A percentile compares a stretch with the other conserved stretches of the same genome.
Conservation (phyloP, 2,888 invertebrate genomes). For the Desoria tigrina region DNA sequence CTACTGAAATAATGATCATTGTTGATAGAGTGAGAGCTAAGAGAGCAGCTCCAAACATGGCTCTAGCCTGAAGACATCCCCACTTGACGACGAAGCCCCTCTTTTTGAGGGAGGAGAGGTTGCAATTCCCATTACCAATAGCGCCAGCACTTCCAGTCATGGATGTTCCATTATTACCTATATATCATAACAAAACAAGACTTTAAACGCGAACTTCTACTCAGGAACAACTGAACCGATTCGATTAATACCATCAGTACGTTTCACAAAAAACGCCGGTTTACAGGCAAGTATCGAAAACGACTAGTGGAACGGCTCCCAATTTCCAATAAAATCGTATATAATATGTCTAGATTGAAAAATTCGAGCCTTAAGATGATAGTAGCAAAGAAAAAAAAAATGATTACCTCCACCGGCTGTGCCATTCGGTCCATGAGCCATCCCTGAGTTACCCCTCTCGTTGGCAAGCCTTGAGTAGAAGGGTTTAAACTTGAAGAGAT, state of each 20-base stretch:
- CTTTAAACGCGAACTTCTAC: too few relatives aligned
- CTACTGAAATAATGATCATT: slow-evolving; percentile 54
- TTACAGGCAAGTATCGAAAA: too few relatives aligned
- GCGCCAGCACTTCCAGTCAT: slow-evolving; percentile 42
- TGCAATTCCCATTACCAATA: slow-evolving; percentile 48
- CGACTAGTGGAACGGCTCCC: too few relatives aligned
- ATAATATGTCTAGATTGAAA: too few relatives aligned
- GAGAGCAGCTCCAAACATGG: slow-evolving; percentile 54
- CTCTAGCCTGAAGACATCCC: slow-evolving; percentile 54
- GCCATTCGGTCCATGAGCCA: slow-evolving; percentile 43
- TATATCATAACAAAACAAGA: too few relatives aligned
- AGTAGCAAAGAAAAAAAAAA: too few relatives aligned
- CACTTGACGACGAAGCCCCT: slow-evolving; percentile 53
- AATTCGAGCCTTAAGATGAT: too few relatives aligned
- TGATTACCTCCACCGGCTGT: slow-evolving; percentile 34
- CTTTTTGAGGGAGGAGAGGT: slow-evolving; percentile 52
- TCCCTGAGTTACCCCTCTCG: slow-evolving; percentile 45
- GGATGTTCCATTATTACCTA: slow-evolving; percentile 11
- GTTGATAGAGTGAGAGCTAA: slow-evolving; percentile 53
- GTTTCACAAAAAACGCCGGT: too few relatives aligned
- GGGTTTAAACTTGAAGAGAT: slow-evolving; percentile 53
- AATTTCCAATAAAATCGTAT: too few relatives aligned
- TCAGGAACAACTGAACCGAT: too few relatives aligned
- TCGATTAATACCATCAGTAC: too few relatives aligned
- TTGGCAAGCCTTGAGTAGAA: slow-evolving; percentile 53